phyloP scores from a whole-genome alignment of 2,888 invertebrate genomes.

The Aphidoletes aphidimyza region DNA sequence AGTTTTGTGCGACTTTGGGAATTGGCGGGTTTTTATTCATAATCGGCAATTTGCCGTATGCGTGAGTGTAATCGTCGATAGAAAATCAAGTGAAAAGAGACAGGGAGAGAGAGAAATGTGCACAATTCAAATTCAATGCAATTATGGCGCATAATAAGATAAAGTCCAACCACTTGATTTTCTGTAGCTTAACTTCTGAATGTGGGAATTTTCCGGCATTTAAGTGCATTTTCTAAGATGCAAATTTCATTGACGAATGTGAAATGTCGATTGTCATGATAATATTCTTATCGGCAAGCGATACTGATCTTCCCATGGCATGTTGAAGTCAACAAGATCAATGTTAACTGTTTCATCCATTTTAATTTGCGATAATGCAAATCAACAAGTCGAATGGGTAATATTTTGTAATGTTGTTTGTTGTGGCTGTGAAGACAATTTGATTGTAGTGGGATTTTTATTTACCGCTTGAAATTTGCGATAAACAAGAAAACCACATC shows the following conservation, averaged over 20 bases:
- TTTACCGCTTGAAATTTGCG: not conserved
- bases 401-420: too few relatives aligned
- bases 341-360: not conserved
- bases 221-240: not conserved
- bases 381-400: not conserved
- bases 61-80: too few relatives aligned
- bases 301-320: not conserved
- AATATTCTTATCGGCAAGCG: not conserved
- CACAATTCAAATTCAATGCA: not conserved
- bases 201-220: slow-evolving; percentile 31
- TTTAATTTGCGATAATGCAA: not conserved
- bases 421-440: too few relatives aligned
- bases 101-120: not conserved
- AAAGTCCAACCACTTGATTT: too few relatives aligned
- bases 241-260: not conserved
- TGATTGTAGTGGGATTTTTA: too few relatives aligned
- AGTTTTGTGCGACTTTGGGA: too few relatives aligned
- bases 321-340: not conserved
- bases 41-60: not conserved
- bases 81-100: not conserved
- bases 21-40: not conserved
- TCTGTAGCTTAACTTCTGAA: not conserved
- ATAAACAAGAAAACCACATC: too few relatives aligned
- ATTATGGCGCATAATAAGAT: too few relatives aligned
- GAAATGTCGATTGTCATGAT: slow-evolving; percentile 20